Evolutionary conservation across 1,140 invertebrate species (phyloP).

Genomic region (Drosophila chauvacae): DNA sequence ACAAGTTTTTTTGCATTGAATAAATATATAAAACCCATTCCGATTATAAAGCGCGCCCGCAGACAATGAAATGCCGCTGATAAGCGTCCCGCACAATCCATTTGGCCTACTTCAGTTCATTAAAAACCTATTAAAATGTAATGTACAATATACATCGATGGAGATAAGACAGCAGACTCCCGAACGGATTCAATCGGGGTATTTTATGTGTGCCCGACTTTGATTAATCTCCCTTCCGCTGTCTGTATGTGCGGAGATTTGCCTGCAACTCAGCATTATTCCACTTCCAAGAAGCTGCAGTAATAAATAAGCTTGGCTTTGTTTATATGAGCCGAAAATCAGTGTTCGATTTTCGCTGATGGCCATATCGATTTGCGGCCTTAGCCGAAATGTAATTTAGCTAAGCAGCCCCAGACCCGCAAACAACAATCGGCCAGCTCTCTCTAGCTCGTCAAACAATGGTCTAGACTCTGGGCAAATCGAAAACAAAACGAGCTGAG

Average conservation of each 20-base stretch:
- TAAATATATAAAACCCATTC: constrained; percentile 73
- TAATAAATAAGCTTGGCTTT: constrained; percentile 30
- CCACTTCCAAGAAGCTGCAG: constrained; percentile 31
- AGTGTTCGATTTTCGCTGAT: constrained; percentile 34
- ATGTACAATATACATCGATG: constrained; percentile 34
- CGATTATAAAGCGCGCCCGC: constrained; percentile 66
- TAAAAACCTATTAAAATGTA: constrained; percentile 79
- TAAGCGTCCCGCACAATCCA: constrained; percentile 68
- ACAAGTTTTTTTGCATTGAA: constrained; percentile 52
- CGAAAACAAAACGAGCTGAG: constrained; percentile 75
- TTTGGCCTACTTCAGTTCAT: constrained; percentile 80
- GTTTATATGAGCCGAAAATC: constrained; percentile 29
- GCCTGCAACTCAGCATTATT: constrained; percentile 41
- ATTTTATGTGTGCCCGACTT: constrained; percentile 65
- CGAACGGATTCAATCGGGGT: constrained; percentile 36
- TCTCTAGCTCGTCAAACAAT: constrained; percentile 58
- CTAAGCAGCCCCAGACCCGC: constrained; percentile 65
- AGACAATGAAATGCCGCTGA: constrained; percentile 74
- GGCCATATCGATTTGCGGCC: constrained; percentile 36
- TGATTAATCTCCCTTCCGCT: constrained; percentile 62
- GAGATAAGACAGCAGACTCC: constrained; percentile 39
- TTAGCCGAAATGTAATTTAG: constrained; percentile 69
- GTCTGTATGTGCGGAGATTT: neutral
- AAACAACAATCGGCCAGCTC: constrained; percentile 39
- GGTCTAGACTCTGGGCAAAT: constrained; percentile 69